Base-by-base conservation (phyloP, 37 sponge, comb jelly and placozoan species). In the Oopsacas minuta region DNA sequence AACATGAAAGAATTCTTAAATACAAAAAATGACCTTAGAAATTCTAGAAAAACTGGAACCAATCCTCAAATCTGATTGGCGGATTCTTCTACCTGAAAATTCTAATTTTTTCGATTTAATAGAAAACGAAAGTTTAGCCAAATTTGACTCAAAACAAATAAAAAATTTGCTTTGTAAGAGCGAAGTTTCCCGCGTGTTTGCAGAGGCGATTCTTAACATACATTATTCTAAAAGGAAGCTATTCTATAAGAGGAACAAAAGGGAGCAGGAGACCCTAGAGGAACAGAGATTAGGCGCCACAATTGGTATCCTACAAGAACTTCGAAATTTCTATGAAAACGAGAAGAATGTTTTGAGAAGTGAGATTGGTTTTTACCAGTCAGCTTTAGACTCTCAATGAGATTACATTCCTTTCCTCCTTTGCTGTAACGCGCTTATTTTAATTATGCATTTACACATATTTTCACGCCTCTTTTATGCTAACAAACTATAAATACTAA, bases 11-110 rank as follows among this genome's bases (percentile, higher is more conserved):
- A n/a, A n/a, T n/a, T n/a, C n/a, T n/a, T n/a, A n/a, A n/a, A n/a
- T n/a, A n/a, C n/a, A n/a, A n/a, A n/a, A n/a, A n/a, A 61, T 61
- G 75, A 32, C 75, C 28, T 61, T 5, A 25, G 30, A 61, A 10
- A 25, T 12, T 12, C 28, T 61, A 3, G 75, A 3, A 3, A 61
- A 61, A 34, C 30, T 61, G 75, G 22, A 25, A 3, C 75, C 75
- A 12, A 61, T 61, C 75, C 75, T 61, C 75, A 61, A 61, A 61
- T 61, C 75, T 12, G 75, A 61, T 61, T 61, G 20, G 75, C 20
- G 30, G 17, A 61, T 12, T 61, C 1, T 3, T n/a, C 17, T 3
- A 25, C 28, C 20, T 5, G 75, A 61, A 34, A 34, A 32, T 10
- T 3, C 75, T 3, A 61, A 61, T 61, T 32, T 61, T 20, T 61